Evolutionary conservation across 1,140 invertebrate genomes (phyloP).

Genomic region (Euschistus heros): DNA sequence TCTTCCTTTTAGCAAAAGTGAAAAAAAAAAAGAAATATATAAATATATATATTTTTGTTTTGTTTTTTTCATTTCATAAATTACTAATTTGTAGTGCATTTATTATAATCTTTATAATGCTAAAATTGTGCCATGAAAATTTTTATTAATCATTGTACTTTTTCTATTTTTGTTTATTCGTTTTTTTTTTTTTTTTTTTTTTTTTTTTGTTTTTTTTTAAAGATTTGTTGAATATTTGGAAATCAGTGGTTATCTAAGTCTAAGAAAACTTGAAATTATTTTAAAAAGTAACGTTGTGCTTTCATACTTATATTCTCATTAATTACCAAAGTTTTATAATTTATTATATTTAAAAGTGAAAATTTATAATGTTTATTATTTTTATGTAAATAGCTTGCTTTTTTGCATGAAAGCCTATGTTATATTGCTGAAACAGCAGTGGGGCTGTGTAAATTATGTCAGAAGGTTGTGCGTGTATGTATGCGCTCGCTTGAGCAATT

Average conservation of each 20-base stretch:
- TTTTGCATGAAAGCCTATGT: slow-evolving; percentile 11
- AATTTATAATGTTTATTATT: slow-evolving; percentile 6
- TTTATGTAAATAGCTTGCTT: slow-evolving; percentile 15
- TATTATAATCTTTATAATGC: too few relatives aligned
- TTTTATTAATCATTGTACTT: too few relatives aligned
- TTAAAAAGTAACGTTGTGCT: slow-evolving; percentile 10
- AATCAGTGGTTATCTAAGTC: too few relatives aligned
- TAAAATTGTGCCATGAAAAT: too few relatives aligned
- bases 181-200: too few relatives aligned
- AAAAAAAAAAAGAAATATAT: background rate
- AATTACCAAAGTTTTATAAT: slow-evolving; percentile 10
- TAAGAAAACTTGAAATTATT: background rate
- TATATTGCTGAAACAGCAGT: slow-evolving; percentile 6
- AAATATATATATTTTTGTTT: background rate
- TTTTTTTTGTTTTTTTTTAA: too few relatives aligned
- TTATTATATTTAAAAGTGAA: slow-evolving; percentile 6
- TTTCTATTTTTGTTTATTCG: too few relatives aligned
- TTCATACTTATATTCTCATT: slow-evolving; percentile 9
- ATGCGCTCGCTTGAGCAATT: slow-evolving; percentile 15
- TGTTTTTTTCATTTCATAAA: background rate
- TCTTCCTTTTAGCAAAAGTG: background rate
- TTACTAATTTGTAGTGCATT: background rate
- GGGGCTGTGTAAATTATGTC: background rate
- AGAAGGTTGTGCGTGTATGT: slow-evolving; percentile 16
- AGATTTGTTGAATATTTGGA: too few relatives aligned